These are phyloP conservation scores for Dendrophyllia cribrosa DNA, from an alignment of 64 coral and sea anemone genomes.

Conservation along the genomic window DNA sequence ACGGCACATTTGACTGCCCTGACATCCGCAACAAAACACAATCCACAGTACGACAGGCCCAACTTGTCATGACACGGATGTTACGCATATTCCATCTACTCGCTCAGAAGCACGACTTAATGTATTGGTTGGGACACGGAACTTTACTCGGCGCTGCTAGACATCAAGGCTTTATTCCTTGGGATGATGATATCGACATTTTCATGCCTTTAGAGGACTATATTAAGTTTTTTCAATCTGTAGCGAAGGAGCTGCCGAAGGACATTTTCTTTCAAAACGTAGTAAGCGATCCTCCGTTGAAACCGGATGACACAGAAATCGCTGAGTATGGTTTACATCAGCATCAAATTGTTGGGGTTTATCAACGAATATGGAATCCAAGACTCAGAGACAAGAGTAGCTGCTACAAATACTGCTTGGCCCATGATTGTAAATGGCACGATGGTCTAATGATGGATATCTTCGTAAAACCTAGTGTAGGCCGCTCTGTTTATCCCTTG, in stretches of 20 bases:
- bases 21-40: conserved; percentile 1
- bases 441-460: conserved; percentile 63
- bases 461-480: background rate
- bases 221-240: conserved; percentile 29
- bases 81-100: conserved; percentile 3
- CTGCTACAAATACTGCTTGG: conserved; percentile 56
- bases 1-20: background rate
- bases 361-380: conserved; percentile 31
- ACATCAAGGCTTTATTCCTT: conserved; percentile 61
- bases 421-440: conserved; percentile 32
- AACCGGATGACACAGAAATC: background rate
- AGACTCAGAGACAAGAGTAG: conserved; percentile 44
- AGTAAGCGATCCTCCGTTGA: conserved; percentile 5
- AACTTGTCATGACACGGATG: conserved; percentile 19
- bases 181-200: conserved; percentile 59
- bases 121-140: background rate
- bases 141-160: conserved; percentile 55
- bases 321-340: background rate
- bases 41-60: background rate
- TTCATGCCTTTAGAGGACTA: conserved; percentile 41
- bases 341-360: conserved; percentile 26
- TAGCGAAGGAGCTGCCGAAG: conserved; percentile 10
- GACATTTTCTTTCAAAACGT: conserved; percentile 63
- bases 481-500: background rate
- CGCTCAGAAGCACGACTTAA: background rate